Base-by-base conservation (phyloP, 2,797 vertebrate species). In the Sebastes glaucus region DNA sequence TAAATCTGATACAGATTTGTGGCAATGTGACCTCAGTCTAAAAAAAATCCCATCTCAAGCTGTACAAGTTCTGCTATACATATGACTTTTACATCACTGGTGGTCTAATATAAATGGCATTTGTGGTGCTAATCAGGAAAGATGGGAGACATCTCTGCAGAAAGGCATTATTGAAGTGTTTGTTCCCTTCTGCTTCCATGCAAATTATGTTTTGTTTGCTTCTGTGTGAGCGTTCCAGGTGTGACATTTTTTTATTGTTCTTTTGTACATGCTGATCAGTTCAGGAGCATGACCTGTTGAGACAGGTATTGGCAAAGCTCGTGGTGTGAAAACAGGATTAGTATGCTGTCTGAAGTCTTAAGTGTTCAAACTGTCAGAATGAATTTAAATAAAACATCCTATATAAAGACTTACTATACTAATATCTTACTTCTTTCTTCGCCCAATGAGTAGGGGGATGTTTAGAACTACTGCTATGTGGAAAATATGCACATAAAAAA, bases 281-380 rank as follows among this genome's bases (percentile, higher is more conserved):
- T 72, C 27, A 69, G 32, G 46, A 49, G 18, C 53, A 33, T 59
- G 74, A 76, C 84, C 28, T 86, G 87, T 85, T 81, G 52, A 84
- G 81, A 83, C 81, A 77, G 20, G 77, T 83, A 75, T 56, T 69
- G 20, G 63, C 73, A 52, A 82, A 72, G 57, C 65, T 66, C 46
- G 68, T 59, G 74, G 60, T 78, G 68, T 59, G 59, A 71, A 79
- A 79, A 63, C 11, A 57, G 57, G 38, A 62, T 74, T 71, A 70
- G 74, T 63, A 46, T 57, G 28, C 10, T 32, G 57, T 74, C 42
- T 78, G n/a, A 77, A 53, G 72, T 65, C 32, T 32, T 33, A 69
- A 60, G 18, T 77, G 57, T 62, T 68, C 20, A 11, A 62, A 72
- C 23, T 55, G 72, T 77, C 57, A 78, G 22, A 10, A 25, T 23